Base-by-base conservation (phyloP, 35 echinoderm and acorn worm genomes). In the Eucidaris tribuloides region DNA sequence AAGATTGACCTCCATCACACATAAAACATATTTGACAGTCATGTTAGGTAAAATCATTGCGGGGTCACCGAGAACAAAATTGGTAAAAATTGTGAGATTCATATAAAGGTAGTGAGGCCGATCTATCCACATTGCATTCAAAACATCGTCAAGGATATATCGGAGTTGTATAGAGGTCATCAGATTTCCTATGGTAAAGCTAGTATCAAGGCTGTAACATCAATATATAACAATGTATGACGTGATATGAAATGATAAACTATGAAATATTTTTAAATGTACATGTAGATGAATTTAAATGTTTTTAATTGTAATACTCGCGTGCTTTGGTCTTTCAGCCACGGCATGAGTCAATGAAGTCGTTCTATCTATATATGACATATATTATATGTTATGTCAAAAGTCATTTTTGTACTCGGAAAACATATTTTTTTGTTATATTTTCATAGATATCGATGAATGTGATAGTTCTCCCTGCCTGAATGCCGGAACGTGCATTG, bases 361-460 rank as follows among this genome's bases (percentile, higher is more conserved):
- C 5, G 5, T 62, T 25, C 59, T 23, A 62, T 5, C 32, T 20
- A 7, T 7, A 5, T 4, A 25, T 20, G 7, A 23, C 4, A 62
- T 20, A 23, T 62, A 30, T 20, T 7, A 25, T 7, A 7, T 7
- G 4, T 25, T 20, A 30, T 7, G 5, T 5, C 5, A 62, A 20
- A 7, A 48, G 76, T 48, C 7, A 45, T 42, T 29, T 13, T 25
- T 24, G 59, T 62, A 62, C 22, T 20, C 59, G 22, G n/a, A n/a
- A n/a, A n/a, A n/a, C n/a, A n/a, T n/a, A n/a, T n/a, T 62, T 62
- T 62, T 62, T 25, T 23, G 5, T 62, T 7, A 7, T 22, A 7
- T 62, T 62, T 62, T 5, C 5, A 62, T 22, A 62, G 59, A 79
- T 7, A 79, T 46, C 7, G 42, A 79, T 41, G 76, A 79, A 46